Conservation (phyloP, 2,888 invertebrate species). For the Heliothis peltigera region DNA sequence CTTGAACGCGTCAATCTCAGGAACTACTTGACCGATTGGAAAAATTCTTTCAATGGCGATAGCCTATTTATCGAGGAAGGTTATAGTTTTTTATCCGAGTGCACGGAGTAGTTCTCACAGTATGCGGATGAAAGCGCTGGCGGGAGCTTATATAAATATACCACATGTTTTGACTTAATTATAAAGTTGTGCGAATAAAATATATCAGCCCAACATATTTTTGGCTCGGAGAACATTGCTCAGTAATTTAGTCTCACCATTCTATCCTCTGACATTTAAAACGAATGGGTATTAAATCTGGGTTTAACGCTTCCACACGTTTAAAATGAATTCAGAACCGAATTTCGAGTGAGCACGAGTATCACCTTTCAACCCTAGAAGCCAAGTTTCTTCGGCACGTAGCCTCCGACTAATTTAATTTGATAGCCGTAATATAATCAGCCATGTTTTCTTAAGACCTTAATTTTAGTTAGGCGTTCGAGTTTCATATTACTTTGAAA, state of each 20-base stretch:
- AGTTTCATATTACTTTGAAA: constrained; percentile 28
- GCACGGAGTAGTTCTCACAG: too few relatives aligned
- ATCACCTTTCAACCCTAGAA: constrained; percentile 52
- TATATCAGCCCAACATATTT: constrained; percentile 29
- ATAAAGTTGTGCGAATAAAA: constrained; percentile 16
- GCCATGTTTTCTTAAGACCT: constrained; percentile 46
- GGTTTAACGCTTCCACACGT: constrained; percentile 47
- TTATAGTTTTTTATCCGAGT: too few relatives aligned
- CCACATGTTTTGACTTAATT: constrained; percentile 6
- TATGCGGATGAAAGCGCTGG: too few relatives aligned
- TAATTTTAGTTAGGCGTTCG: constrained; percentile 36
- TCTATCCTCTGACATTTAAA: constrained; percentile 46
- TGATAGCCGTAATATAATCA: constrained; percentile 46
- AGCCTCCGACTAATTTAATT: constrained; percentile 57
- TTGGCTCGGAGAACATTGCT: constrained; percentile 30
- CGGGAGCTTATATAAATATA: constrained; percentile 19
- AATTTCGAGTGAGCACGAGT: constrained; percentile 44
- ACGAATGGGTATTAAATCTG: constrained; percentile 50
- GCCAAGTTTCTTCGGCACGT: constrained; percentile 40
- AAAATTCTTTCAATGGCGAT: too few relatives aligned
- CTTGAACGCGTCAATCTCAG: too few relatives aligned
- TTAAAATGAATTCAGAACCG: constrained; percentile 43
- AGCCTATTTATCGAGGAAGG: too few relatives aligned
- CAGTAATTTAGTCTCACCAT: constrained; percentile 41
- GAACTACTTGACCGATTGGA: too few relatives aligned